Conservation (phyloP, 2,113 vertebrate genomes). For the Urocitellus parryii region DNA sequence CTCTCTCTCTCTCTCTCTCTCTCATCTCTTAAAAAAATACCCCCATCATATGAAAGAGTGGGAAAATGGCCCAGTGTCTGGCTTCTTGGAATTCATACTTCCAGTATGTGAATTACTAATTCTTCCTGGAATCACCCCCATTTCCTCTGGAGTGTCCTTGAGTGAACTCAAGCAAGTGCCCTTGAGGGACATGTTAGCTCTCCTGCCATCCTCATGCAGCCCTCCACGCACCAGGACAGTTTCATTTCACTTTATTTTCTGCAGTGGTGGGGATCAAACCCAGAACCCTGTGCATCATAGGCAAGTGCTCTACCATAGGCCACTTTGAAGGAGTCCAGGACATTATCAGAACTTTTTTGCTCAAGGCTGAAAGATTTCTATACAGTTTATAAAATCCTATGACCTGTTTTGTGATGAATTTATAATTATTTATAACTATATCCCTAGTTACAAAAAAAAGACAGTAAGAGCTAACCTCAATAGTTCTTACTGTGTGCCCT, state of each 20-base stretch:
- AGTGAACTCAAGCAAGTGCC: neutral
- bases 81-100: slow-evolving; percentile 30
- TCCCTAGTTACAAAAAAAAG: neutral
- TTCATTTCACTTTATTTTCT: too few relatives aligned
- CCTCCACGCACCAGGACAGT: neutral
- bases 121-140: neutral
- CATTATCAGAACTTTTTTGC: neutral
- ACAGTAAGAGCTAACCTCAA: neutral
- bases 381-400: neutral
- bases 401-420: neutral
- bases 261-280: too few relatives aligned
- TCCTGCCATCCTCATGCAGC: neutral
- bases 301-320: too few relatives aligned
- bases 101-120: neutral
- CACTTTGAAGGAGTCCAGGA: too few relatives aligned
- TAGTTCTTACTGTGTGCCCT: neutral
- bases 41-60: neutral
- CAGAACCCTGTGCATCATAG: too few relatives aligned
- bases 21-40: neutral
- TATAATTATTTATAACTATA: neutral
- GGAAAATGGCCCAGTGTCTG: slow-evolving; percentile 5
- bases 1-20: too few relatives aligned
- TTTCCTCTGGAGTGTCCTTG: neutral
- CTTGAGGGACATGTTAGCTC: accelerated
- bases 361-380: neutral